Base-by-base conservation (phyloP, 1,140 invertebrate species). In the Chelonus insularis region DNA sequence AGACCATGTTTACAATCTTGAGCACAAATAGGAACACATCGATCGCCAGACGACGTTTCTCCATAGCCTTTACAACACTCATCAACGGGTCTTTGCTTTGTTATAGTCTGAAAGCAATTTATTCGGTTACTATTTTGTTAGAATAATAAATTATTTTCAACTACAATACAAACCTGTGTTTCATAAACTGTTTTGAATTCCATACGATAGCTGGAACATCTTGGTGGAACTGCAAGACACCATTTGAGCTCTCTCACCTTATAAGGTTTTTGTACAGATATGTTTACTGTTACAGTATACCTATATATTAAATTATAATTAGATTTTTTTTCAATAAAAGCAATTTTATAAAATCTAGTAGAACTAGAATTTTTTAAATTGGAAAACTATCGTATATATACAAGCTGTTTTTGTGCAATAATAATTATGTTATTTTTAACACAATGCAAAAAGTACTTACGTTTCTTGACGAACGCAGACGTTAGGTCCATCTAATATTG, bases 21-120 rank as follows among this genome's bases (percentile, higher is more conserved):
- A 4, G 86, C 86, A 76, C 95, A 97, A 60, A 94, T 83, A 0
- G 95, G 89, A 63, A 90, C 83, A 72, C 93, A 95, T 37, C 82
- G 84, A 57, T 86, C 82, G 16, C 85, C 85, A 9, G 76, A 68
- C 1, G 82, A 80, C 16, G 86, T 88, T 64, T 86, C 79, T 5
- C 85, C 85, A 71, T 92, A 97, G 9, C 93, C 93, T 57, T 83
- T 85, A 71, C 94, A 96, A 71, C 94, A 97, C 61, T 91, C 88
- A 65, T 93, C 87, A 0, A 95, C 88, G 1, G 91, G 88, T 64
- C 87, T 82, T 11, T 86, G 84, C 73, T 94, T 94, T 5, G 82
- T 82, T 62, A 94, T 78, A 1, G 84, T 86, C 82, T 92, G 80
- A 12, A 76, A 74, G n/a, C n/a, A n/a, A n/a, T n/a, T n/a, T n/a